phyloP scores from a whole-genome alignment of 1,140 invertebrate genomes.

The Phortica variegata region DNA sequence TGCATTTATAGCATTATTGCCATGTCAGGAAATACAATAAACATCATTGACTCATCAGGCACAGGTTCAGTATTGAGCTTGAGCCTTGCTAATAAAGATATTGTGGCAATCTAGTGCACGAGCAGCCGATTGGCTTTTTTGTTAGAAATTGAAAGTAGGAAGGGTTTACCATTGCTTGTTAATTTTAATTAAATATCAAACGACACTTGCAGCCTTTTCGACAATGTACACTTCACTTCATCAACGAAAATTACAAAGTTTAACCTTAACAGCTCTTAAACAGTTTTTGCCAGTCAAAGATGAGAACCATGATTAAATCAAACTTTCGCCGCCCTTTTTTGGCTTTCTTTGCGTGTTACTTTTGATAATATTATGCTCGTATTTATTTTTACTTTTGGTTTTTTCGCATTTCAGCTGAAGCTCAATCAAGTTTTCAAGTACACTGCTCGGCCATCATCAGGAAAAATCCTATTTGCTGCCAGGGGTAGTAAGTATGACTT shows the following conservation, averaged over 20 bases:
- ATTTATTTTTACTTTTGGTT: conserved; percentile 16
- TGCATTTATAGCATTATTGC: background rate
- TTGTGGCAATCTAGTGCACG: conserved; percentile 20
- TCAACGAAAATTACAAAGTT: no score
- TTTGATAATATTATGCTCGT: conserved; percentile 10
- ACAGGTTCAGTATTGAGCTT: background rate
- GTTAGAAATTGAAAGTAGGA: no score
- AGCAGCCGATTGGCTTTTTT: conserved; percentile 15
- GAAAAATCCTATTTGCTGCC: background rate
- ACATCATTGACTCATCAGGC: background rate
- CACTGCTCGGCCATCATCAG: background rate
- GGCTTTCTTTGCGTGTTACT: background rate
- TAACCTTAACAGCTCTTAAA: no score
- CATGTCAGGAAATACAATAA: conserved; percentile 3
- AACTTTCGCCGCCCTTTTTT: background rate
- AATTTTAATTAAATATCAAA: conserved; percentile 33
- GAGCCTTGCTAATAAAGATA: conserved; percentile 4
- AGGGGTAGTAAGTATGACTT: background rate
- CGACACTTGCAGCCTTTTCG: conserved; percentile 9
- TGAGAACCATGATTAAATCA: no score
- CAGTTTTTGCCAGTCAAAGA: no score
- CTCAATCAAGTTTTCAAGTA: conserved; percentile 20
- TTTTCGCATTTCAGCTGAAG: conserved; percentile 16
- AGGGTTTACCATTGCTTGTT: background rate
- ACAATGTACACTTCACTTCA: conserved; percentile 3